A percentile compares a stretch with the other conserved stretches of the same genome.
Conservation (phyloP, 37 sponge, comb jelly and placozoan species). For the Ephydatia muelleri region DNA sequence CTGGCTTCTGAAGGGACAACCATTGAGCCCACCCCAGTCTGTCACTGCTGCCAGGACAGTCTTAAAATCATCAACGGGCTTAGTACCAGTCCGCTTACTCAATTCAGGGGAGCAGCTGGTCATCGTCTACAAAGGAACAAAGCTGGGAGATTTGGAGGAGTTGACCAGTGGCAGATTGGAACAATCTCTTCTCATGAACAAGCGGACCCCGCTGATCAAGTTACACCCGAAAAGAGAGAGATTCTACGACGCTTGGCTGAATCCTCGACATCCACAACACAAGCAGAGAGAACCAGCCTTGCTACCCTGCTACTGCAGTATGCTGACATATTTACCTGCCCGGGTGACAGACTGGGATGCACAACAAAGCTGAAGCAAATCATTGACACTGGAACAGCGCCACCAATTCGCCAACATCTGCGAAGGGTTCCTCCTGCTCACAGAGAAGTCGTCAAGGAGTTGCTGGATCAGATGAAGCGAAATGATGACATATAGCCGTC, state of each 20-base stretch:
- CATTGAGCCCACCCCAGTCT: not conserved
- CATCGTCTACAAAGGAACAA: not conserved
- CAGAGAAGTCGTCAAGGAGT: slow-evolving; percentile 12
- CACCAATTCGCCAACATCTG: slow-evolving; percentile 33
- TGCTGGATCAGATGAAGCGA: slow-evolving; percentile 28
- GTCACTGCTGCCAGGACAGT: not conserved
- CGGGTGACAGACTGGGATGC: not conserved
- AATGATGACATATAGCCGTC: slow-evolving; percentile 27
- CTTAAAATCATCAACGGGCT: not conserved
- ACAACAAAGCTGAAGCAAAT: slow-evolving; percentile 19
- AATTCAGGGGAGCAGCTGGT: slow-evolving; percentile 2
- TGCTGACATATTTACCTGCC: slow-evolving; percentile 20
- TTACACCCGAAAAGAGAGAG: not conserved
- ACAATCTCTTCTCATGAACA: not conserved
- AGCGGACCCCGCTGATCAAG: not conserved
- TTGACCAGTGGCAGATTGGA: not conserved
- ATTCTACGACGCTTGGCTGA: slow-evolving; percentile 3
- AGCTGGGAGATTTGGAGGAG: not conserved
- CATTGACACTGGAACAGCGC: slow-evolving; percentile 37
- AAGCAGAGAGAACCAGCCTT: slow-evolving; percentile 2
- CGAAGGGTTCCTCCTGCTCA: not conserved
- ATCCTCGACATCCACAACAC: not conserved
- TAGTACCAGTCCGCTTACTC: slow-evolving; percentile 15
- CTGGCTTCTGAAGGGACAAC: not conserved
- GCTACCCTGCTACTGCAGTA: not conserved